Base-by-base conservation (phyloP, 2,797 vertebrate genomes). In the Epinephelus coioides region DNA sequence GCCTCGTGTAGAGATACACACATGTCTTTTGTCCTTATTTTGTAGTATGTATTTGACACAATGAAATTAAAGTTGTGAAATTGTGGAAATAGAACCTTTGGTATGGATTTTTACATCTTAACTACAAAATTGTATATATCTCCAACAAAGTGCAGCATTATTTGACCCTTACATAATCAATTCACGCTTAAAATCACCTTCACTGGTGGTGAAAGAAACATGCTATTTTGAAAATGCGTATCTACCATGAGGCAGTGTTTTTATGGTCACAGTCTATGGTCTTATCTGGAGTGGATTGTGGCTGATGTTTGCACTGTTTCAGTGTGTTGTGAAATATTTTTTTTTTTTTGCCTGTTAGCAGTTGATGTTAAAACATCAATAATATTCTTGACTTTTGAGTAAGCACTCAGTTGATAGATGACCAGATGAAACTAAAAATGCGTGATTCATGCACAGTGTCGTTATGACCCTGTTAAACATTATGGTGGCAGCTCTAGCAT, bases 201-300 rank as follows among this genome's bases (percentile, higher is more conserved):
- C 17, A 40, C 34, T 18, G 2, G 15, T 55, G 50, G 14, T 21
- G 19, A 25, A 49, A 38, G 54, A 18, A 23, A 59, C 2, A 5
- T 50, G 38, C 34, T 11, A 18, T 43, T 49, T 63, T 44, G 21
- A 61, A 76, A 60, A 25, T 6, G 10, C 2, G 2, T 4, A 63
- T 38, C 19, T 49, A 60, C 25, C 11, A 50, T n/a, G 49, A 34
- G 3, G 50, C 19, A 27, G 59, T 61, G 43, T 59, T 56, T 43
- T 70, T n/a, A 46, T 67, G 54, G 27, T 54, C 63, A 25, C 57
- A 68, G 7, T 74, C 23, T 53, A 10, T 9, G 59, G n/a, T 68
- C 25, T 65, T 80, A 73, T 59, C 81, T 80, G 19, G 59, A 68
- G 67, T 73, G 46, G 27, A 80, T 82, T 56, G 13, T 21, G 30